A percentile compares a stretch with the other conserved stretches of the same genome.
These are phyloP conservation scores for Apaloderma vittatum DNA, from an alignment of 2,113 vertebrate genomes.

Conservation along the genomic window DNA sequence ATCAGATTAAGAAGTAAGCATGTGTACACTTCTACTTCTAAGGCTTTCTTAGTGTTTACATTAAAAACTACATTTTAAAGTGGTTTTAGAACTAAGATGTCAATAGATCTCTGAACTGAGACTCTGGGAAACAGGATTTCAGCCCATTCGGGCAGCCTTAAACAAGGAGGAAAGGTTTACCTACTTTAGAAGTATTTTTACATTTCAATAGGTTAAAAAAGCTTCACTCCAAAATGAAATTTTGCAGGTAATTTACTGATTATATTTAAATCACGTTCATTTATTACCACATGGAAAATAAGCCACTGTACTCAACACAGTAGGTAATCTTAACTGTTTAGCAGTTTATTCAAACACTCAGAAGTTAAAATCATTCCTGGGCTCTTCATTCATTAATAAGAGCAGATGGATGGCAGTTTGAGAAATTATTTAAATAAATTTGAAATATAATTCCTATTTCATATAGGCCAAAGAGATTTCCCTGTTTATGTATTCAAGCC, in stretches of 20 bases:
- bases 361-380: conserved; percentile 45
- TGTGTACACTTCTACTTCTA: neutral
- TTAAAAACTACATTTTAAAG: conserved; percentile 17
- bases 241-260: conserved; percentile 70
- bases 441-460: conserved; percentile 40
- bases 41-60: conserved; percentile 5
- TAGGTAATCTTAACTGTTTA: conserved; percentile 52
- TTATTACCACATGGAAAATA: conserved; percentile 62
- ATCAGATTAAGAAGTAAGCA: neutral
- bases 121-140: neutral
- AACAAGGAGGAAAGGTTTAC: conserved; percentile 15
- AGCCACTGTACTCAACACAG: conserved; percentile 4
- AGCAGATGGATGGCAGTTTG: conserved; percentile 15
- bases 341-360: conserved; percentile 56
- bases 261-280: conserved; percentile 65
- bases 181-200: conserved; percentile 8
- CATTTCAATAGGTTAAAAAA: conserved; percentile 42
- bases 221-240: conserved; percentile 55
- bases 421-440: conserved; percentile 28
- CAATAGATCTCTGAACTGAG: neutral
- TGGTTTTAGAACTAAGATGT: neutral
- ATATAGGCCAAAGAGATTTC: conserved; percentile 4
- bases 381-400: conserved; percentile 55
- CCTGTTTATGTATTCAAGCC: conserved; percentile 11
- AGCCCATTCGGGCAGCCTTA: neutral